phyloP scores from a whole-genome alignment of 2,888 invertebrate species.

The Synanthedon myopaeformis region DNA sequence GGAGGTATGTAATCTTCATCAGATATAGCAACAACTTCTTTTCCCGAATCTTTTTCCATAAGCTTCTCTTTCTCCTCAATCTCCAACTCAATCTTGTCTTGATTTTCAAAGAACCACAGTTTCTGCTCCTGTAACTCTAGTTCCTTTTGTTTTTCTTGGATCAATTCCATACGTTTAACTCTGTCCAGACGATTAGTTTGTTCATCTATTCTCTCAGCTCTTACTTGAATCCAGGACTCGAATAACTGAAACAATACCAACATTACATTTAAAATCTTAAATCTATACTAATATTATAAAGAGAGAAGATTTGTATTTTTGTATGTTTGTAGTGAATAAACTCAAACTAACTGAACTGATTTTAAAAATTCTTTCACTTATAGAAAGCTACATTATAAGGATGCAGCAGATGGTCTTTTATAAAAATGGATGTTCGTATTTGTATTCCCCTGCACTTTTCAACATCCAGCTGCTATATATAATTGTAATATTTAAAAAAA shows the following conservation, averaged over 20 bases:
- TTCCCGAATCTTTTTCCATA: constrained; percentile 28
- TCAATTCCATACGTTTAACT: constrained; percentile 51
- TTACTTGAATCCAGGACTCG: constrained; percentile 67
- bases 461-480: too few species aligned
- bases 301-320: too few species aligned
- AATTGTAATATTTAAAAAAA: neutral
- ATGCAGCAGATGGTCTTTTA: too few species aligned
- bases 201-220: constrained; percentile 69
- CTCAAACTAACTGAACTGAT: too few species aligned
- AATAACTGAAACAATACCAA: constrained; percentile 53
- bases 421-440: too few species aligned
- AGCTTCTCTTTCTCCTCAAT: constrained; percentile 72
- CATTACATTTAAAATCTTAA: too few species aligned
- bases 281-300: too few species aligned
- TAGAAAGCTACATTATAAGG: too few species aligned
- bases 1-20: constrained; percentile 81
- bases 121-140: constrained; percentile 72
- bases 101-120: constrained; percentile 85
- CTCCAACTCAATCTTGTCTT: constrained; percentile 78
- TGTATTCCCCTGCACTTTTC: too few species aligned
- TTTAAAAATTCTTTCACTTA: too few species aligned
- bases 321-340: too few species aligned
- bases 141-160: constrained; percentile 65
- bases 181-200: constrained; percentile 72
- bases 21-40: constrained; percentile 53